Evolutionary conservation across 2,797 vertebrate species (phyloP).

Genomic region (Falco novaeseelandiae): DNA sequence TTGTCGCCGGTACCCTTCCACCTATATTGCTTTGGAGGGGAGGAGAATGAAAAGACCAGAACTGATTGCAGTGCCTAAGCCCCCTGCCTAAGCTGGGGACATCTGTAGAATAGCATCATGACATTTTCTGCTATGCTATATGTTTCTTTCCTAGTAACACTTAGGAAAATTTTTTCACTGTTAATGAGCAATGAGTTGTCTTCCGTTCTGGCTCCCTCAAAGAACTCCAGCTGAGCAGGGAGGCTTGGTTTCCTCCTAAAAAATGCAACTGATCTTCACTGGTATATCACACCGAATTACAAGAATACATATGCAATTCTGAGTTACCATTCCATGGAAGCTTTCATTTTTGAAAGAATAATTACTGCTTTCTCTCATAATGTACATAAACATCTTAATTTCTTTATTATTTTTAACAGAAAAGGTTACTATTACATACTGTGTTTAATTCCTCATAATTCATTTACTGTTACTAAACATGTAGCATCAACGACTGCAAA

Average conservation of each 20-base stretch:
- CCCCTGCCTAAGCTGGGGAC: not conserved
- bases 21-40: not conserved
- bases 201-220: not conserved
- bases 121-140: not conserved
- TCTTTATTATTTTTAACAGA: not conserved
- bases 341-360: not conserved
- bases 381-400: not conserved
- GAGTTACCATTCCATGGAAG: not conserved
- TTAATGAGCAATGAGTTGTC: not conserved
- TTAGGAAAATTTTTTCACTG: not conserved
- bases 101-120: not conserved
- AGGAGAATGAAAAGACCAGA: not conserved
- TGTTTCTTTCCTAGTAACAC: not conserved
- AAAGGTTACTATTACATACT: not conserved
- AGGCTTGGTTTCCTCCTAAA: not conserved
- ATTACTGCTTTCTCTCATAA: not conserved
- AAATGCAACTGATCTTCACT: not conserved
- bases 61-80: not conserved
- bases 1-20: not conserved
- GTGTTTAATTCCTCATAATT: not conserved
- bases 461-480: not conserved
- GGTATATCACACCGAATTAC: not conserved
- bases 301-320: not conserved
- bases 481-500: not conserved
- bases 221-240: not conserved